These are phyloP conservation scores for Sesia apiformis DNA, from an alignment of 2,888 invertebrate genomes.

Conservation along the genomic window DNA sequence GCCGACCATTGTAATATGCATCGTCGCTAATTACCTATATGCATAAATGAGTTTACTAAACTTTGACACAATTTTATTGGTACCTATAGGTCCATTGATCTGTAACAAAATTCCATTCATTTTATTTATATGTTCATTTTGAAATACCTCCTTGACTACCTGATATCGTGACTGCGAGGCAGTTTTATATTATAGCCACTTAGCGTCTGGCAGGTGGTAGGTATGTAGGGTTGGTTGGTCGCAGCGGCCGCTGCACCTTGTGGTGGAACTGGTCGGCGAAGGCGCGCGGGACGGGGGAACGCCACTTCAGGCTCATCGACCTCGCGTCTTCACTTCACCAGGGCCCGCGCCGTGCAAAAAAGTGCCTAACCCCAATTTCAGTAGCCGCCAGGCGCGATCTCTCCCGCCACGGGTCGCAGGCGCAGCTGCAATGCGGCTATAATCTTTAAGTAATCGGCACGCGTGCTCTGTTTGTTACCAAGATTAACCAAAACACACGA, in stretches of 20 bases:
- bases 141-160: no score
- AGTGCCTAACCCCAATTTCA: slow-evolving; percentile 67
- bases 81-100: no score
- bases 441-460: slow-evolving; percentile 41
- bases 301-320: slow-evolving; percentile 52
- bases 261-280: slow-evolving; percentile 61
- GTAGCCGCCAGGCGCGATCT: slow-evolving; percentile 61
- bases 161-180: not conserved
- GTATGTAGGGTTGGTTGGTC: slow-evolving; percentile 55
- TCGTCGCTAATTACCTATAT: no score
- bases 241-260: slow-evolving; percentile 64
- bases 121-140: no score
- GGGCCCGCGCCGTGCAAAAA: slow-evolving; percentile 53
- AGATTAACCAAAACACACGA: not conserved
- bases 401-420: slow-evolving; percentile 32
- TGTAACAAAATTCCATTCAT: no score
- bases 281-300: slow-evolving; percentile 21
- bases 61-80: no score
- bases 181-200: not conserved
- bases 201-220: slow-evolving; percentile 69
- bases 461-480: slow-evolving; percentile 30
- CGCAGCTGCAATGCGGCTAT: slow-evolving; percentile 14
- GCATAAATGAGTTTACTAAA: no score
- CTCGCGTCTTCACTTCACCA: slow-evolving; percentile 32
- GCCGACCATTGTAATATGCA: no score